A percentile compares a stretch with the other conserved stretches of the same genome.
phyloP scores from a whole-genome alignment of 1,140 invertebrate species.

The Atta texana region DNA sequence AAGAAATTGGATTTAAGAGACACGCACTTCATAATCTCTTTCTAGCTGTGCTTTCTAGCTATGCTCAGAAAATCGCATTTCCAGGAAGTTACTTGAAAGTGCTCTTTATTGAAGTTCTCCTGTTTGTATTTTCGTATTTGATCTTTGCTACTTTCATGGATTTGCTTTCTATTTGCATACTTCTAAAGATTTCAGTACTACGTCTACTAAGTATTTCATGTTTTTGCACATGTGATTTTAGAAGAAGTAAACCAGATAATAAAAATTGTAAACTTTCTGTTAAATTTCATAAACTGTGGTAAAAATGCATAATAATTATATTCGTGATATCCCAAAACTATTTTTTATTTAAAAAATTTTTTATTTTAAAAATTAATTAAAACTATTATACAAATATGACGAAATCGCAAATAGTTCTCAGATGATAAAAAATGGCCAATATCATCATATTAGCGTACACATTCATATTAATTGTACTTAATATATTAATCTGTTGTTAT shows the following conservation, averaged over 20 bases:
- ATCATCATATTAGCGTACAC: too few species aligned
- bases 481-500: too few species aligned
- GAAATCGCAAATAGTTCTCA: neutral
- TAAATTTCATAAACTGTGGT: neutral
- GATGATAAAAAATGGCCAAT: neutral
- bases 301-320: constrained; percentile 4
- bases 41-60: constrained; percentile 4
- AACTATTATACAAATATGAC: neutral
- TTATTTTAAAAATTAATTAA: neutral
- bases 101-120: constrained; percentile 47
- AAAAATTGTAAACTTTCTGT: constrained; percentile 16
- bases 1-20: constrained; percentile 57
- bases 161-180: constrained; percentile 34
- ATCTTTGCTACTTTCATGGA: constrained; percentile 47
- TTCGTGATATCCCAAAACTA: neutral
- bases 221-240: constrained; percentile 31
- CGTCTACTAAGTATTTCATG: constrained; percentile 10
- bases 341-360: neutral
- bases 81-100: constrained; percentile 30
- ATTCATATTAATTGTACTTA: too few species aligned
- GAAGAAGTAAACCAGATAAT: constrained; percentile 12
- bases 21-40: constrained; percentile 40
- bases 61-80: constrained; percentile 44
- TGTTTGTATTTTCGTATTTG: constrained; percentile 60
- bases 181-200: constrained; percentile 22